These are phyloP conservation scores for Spialia ferax DNA, from an alignment of 2,888 invertebrate species.

Conservation along the genomic window DNA sequence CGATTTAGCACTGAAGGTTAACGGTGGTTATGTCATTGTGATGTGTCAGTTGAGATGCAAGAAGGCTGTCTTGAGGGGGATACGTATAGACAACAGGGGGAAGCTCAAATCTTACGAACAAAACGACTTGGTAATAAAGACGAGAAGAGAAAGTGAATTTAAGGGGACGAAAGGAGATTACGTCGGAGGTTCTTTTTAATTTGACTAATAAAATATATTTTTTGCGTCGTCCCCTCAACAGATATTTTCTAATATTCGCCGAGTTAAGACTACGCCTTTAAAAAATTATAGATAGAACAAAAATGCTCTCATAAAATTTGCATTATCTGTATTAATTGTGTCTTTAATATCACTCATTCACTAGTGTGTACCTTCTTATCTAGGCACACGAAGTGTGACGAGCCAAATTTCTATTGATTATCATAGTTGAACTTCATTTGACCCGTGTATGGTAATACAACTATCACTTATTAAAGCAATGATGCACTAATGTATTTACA, in stretches of 20 bases:
- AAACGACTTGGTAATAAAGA: conserved; percentile 88
- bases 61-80: conserved; percentile 72
- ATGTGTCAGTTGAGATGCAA: conserved; percentile 62
- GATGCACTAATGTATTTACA: no score
- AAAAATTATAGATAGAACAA: neutral
- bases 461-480: no score
- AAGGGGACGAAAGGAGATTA: conserved; percentile 86
- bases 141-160: conserved; percentile 88
- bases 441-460: no score
- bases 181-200: conserved; percentile 81
- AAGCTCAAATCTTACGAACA: conserved; percentile 87
- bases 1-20: conserved; percentile 60
- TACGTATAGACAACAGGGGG: conserved; percentile 79
- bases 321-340: no score
- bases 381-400: no score
- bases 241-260: conserved; percentile 10
- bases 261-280: neutral
- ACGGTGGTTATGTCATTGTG: conserved; percentile 74
- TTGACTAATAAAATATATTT: conserved; percentile 77
- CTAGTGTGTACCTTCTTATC: no score
- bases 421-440: no score
- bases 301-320: neutral
- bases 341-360: no score
- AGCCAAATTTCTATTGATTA: no score
- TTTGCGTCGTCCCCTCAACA: conserved; percentile 45